Base-by-base conservation (phyloP, 2,113 vertebrate genomes). In the Poicephalus gulielmi region DNA sequence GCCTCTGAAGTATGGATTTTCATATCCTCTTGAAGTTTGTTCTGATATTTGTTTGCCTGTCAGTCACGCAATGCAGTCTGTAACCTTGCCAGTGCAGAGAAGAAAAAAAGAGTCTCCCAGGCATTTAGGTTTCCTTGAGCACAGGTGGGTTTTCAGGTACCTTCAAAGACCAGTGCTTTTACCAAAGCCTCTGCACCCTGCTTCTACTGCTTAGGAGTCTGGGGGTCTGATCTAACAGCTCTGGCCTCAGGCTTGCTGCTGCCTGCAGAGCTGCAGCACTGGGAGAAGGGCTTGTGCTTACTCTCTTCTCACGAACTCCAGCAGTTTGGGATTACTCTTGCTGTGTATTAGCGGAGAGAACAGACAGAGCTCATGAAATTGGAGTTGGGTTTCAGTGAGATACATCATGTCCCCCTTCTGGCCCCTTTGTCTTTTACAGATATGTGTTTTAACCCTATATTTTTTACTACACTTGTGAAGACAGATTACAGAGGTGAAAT, bases 361-460 rank as follows among this genome's bases (percentile, higher is more conserved):
- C 14, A 60, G 30, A 44, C 12, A 4, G 52, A 92, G 28, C 27
- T 64, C 2, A 1, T 47, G 23, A 37, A 71, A 63, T 5, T 46
- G 9, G 14, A 37, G 2, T 46, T 41, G 24, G 5, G 13, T 84
- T 83, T 74, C 78, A 53, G 0, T 49, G 46, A 75, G 64, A 43
- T 70, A 33, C 4, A 2, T 12, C 13, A 62, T 28, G 11, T 57
- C 2, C 14, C 6, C 18, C 3, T 86, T 63, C 37, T 63, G 55
- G 12, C 41, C 7, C 20, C 23, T 78, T 74, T 62, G 31, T 88
- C 63, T 92, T 28, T 60, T 47, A 67, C 43, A 71, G 30, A 27
- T 68, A 17, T 5, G 55, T 85, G 31, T 33, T 78, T 82, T 8
- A 44, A 64, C 15, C 17, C 0, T 0, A 0, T 60, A 13, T 49